Base-by-base conservation (phyloP, 1,140 invertebrate genomes). In the Anadara kagoshimensis region DNA sequence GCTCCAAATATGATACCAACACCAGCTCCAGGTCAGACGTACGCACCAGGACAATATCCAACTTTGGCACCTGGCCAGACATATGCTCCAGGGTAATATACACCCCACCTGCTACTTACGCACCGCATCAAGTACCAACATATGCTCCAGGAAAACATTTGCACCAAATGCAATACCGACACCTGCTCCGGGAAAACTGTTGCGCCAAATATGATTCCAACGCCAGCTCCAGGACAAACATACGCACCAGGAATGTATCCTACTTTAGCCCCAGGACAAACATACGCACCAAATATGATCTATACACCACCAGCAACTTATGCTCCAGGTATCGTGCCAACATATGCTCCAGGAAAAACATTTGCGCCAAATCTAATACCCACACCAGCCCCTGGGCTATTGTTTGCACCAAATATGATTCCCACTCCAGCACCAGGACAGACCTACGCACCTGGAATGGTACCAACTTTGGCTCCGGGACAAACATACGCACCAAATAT, bases 391-490 rank as follows among this genome's bases (percentile, higher is more conserved):
- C 59, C 67, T 36, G 67, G 67, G 4, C 57, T 51, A 29, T 61
- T 57, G 1, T 69, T 61, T 47, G 57, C 44, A 36, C 67, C 67
- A 20, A 4, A 51, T 61, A 36, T 36, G 29, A 36, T 36, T 36
- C 29, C 29, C 2, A 69, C 67, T 26, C 54, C 57, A 20, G 57
- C 67, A 36, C 67, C 67, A 36, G 47, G 57, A 18, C 67, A 58
- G 14, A 59, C 67, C 18, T 36, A 36, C 29, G 29, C 29, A 36
- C 29, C 29, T 3, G 47, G 63, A 20, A 61, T 54, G 61, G 36
- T 64, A 18, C 75, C 75, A 29, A 78, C 77, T 16, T 73, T 73
- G 44, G 73, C 73, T 29, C 77, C 77, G 59, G 77, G 77, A 16
- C 51, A 62, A 3, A 78, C 77, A 56, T 78, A 75, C 64, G 56